phyloP scores from a whole-genome alignment of 2,113 vertebrate species.

The Chelonoidis abingdonii region DNA sequence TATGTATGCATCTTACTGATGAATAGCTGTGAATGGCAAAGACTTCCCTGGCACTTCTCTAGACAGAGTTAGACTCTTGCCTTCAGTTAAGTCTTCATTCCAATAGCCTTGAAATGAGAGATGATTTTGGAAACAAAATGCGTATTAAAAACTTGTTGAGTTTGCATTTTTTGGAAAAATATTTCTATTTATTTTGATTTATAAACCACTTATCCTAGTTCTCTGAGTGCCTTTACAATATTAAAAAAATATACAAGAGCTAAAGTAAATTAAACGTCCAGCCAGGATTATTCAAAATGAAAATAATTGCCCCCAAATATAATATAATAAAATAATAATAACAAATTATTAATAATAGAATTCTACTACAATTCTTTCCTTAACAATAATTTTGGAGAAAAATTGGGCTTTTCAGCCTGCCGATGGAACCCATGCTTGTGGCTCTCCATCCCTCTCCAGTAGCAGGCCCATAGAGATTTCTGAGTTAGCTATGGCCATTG shows the following conservation, averaged over 20 bases:
- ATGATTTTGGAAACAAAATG: background rate
- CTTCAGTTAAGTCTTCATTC: background rate
- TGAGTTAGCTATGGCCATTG: too few species aligned
- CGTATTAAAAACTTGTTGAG: background rate
- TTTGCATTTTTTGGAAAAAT: background rate
- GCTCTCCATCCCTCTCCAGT: too few species aligned
- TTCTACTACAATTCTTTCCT: background rate
- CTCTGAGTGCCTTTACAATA: background rate
- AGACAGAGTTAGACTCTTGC: background rate
- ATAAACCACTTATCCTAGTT: background rate
- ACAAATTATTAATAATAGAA: background rate
- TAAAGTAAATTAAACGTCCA: background rate
- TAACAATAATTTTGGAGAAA: background rate
- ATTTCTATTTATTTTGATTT: background rate
- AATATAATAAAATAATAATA: background rate
- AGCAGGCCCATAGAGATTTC: too few species aligned
- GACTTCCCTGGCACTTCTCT: background rate
- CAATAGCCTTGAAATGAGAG: background rate
- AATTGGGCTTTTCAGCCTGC: background rate
- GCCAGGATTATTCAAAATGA: background rate
- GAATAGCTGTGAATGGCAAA: background rate
- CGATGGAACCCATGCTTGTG: background rate
- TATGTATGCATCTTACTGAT: background rate
- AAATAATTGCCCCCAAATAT: background rate
- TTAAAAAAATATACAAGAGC: background rate